These are phyloP conservation scores for Eucriotettix oculatus DNA, from an alignment of 2,888 invertebrate genomes.

Conservation along the genomic window DNA sequence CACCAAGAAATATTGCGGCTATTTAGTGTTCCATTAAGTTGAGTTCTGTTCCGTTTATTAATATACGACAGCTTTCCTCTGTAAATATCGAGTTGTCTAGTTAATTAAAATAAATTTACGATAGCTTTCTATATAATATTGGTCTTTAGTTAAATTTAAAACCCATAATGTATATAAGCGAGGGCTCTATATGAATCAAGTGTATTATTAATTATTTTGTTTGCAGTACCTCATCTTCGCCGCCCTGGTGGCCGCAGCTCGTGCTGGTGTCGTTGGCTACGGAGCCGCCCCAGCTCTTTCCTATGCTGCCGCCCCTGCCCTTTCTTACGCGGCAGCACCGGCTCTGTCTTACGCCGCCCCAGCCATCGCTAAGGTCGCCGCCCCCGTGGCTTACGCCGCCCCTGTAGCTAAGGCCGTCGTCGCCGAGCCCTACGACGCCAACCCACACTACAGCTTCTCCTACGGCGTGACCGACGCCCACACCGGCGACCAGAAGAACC, in stretches of 20 bases:
- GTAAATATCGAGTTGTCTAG: too few relatives aligned
- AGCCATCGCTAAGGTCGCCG: neutral
- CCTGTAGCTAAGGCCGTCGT: neutral
- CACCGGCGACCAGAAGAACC: neutral
- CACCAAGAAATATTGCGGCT: too few relatives aligned
- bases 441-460: neutral
- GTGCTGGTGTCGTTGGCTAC: neutral
- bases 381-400: neutral
- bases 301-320: neutral
- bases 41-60: too few relatives aligned
- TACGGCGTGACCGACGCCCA: neutral
- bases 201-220: too few relatives aligned
- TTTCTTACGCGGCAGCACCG: neutral
- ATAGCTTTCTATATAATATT: too few relatives aligned
- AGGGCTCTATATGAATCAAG: too few relatives aligned
- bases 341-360: neutral
- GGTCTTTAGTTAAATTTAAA: too few relatives aligned
- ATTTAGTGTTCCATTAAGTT: too few relatives aligned
- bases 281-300: neutral
- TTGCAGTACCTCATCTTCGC: slow-evolving; percentile 6
- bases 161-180: too few relatives aligned
- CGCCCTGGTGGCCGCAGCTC: slow-evolving; percentile 3
- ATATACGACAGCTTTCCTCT: too few relatives aligned
- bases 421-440: neutral
- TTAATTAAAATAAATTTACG: too few relatives aligned